These are phyloP conservation scores for Trilocha varians DNA, from an alignment of 2,888 invertebrate genomes.

Conservation along the genomic window DNA sequence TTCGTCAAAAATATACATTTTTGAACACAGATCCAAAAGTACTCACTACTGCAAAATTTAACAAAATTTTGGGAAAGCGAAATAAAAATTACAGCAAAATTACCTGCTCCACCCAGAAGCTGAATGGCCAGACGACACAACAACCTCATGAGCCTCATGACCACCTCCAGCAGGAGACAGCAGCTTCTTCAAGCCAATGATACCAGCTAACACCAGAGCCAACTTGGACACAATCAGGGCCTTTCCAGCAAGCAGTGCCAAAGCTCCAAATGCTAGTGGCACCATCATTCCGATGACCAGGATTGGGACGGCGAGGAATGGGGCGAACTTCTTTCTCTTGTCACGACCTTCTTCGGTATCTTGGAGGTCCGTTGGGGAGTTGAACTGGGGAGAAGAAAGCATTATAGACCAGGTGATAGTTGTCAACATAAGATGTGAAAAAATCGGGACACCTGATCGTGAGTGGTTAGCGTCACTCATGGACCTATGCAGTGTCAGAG, in stretches of 20 bases:
- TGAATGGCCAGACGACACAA: constrained; percentile 78
- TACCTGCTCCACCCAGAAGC: constrained; percentile 82
- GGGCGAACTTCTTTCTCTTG: constrained; percentile 82
- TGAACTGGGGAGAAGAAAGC: no score
- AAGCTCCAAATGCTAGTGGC: constrained; percentile 85
- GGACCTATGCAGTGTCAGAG: no score
- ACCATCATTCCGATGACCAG: constrained; percentile 86
- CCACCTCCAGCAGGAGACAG: constrained; percentile 77
- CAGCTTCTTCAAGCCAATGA: constrained; percentile 89
- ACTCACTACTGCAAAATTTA: no score
- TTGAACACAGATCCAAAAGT: no score
- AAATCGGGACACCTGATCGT: no score
- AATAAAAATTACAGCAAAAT: no score
- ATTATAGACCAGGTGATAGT: no score
- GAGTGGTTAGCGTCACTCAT: no score
- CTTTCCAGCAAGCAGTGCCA: constrained; percentile 88
- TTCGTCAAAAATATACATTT: no score
- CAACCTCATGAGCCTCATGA: constrained; percentile 80
- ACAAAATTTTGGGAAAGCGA: no score
- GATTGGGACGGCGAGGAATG: constrained; percentile 83
- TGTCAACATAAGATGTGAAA: no score
- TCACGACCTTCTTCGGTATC: constrained; percentile 79
- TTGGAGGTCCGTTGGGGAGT: constrained; percentile 79
- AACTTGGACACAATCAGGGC: constrained; percentile 88
- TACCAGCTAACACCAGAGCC: constrained; percentile 85